Evolutionary conservation across 2,797 vertebrate genomes (phyloP).

Genomic region (Clarias platycephalus): DNA sequence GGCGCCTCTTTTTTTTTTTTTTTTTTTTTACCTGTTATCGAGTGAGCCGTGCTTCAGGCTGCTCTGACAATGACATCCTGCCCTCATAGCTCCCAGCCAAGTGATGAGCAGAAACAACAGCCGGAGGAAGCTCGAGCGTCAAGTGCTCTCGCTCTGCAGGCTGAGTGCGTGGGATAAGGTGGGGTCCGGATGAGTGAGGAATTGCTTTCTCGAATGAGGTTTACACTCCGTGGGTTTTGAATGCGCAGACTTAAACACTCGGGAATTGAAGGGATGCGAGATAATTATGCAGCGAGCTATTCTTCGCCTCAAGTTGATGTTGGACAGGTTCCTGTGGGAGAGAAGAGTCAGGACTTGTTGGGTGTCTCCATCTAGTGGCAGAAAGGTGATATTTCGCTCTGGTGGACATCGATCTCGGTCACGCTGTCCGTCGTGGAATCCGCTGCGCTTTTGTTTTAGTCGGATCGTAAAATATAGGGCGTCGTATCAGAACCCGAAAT

Average conservation of each 20-base stretch:
- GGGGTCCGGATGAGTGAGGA: slow-evolving; percentile 54
- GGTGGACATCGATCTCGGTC: not conserved
- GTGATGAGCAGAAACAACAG: slow-evolving; percentile 50
- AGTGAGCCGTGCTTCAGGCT: slow-evolving; percentile 54
- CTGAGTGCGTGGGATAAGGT: slow-evolving; percentile 35
- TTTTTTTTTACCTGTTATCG: slow-evolving; percentile 59
- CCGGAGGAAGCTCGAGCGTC: slow-evolving; percentile 32
- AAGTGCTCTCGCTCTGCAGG: slow-evolving; percentile 8
- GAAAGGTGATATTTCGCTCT: not conserved
- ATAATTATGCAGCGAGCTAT: slow-evolving; percentile 52
- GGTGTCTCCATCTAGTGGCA: slow-evolving; percentile 54
- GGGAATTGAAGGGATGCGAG: slow-evolving; percentile 51
- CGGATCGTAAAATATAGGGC: not conserved
- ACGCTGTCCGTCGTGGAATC: not conserved
- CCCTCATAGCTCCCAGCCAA: slow-evolving; percentile 48
- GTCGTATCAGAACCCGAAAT: not conserved
- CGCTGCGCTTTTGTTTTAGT: not conserved
- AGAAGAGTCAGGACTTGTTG: slow-evolving; percentile 19
- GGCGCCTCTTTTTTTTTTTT: slow-evolving; percentile 41
- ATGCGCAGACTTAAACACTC: slow-evolving; percentile 56
- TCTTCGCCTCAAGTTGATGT: slow-evolving; percentile 30
- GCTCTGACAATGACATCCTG: slow-evolving; percentile 55
- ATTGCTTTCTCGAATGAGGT: slow-evolving; percentile 57
- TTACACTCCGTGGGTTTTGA: slow-evolving; percentile 54
- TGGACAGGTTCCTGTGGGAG: slow-evolving; percentile 22